phyloP scores from a whole-genome alignment of 1,140 invertebrate genomes.

The Vanessa atalanta region DNA sequence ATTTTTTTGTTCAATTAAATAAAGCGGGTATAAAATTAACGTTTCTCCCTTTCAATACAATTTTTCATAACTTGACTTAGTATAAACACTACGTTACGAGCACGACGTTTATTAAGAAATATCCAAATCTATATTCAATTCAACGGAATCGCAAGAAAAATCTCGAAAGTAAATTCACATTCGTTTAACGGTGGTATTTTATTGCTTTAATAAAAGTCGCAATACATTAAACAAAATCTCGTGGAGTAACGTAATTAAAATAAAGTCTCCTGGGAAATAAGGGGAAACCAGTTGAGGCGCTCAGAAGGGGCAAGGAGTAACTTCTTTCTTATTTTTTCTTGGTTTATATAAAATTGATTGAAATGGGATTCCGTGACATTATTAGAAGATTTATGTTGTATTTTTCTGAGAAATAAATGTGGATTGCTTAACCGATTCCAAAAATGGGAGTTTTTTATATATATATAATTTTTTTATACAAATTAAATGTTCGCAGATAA shows the following conservation, averaged over 20 bases:
- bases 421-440: background rate
- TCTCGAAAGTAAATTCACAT: background rate
- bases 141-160: background rate
- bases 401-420: background rate
- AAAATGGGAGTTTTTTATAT: background rate
- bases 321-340: constrained; percentile 23
- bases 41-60: no score
- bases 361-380: constrained; percentile 12
- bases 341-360: constrained; percentile 31
- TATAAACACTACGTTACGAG: no score
- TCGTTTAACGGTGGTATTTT: background rate
- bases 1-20: no score
- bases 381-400: constrained; percentile 7
- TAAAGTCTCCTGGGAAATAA: constrained; percentile 22
- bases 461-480: no score
- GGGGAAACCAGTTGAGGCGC: constrained; percentile 19
- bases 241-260: constrained; percentile 28
- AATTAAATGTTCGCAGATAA: no score
- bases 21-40: no score
- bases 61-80: no score
- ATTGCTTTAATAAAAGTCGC: constrained; percentile 19
- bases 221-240: constrained; percentile 21
- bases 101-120: no score
- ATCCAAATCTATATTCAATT: no score
- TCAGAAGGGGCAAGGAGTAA: constrained; percentile 9